phyloP scores from a whole-genome alignment of 2,113 vertebrate genomes.

The Willisornis vidua region DNA sequence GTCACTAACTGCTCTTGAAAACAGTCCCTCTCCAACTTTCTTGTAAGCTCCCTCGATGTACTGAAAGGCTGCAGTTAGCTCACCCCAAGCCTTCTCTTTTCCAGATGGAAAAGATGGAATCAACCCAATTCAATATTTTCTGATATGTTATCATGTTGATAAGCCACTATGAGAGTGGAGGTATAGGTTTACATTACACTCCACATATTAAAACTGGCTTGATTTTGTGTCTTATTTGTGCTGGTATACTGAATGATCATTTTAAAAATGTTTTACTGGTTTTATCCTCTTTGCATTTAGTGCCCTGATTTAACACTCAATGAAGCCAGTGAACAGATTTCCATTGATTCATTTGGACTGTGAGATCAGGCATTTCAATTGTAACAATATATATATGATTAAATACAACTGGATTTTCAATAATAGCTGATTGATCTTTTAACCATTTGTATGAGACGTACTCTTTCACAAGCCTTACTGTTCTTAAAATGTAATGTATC shows the following conservation, averaged over 20 bases:
- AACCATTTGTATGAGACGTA: background rate
- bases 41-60: background rate
- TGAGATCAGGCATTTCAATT: background rate
- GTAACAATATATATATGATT: background rate
- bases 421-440: background rate
- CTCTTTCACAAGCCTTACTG: background rate
- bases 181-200: background rate
- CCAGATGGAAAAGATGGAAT: background rate
- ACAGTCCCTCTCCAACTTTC: background rate
- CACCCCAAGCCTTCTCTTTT: background rate
- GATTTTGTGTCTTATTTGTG: background rate
- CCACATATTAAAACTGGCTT: background rate
- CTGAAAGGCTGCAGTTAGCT: background rate
- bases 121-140: background rate
- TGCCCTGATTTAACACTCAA: background rate
- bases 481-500: background rate
- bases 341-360: background rate
- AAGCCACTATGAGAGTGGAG: background rate
- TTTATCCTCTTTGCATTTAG: background rate
- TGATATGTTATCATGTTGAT: background rate
- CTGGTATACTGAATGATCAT: background rate
- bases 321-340: background rate
- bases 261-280: background rate
- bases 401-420: background rate
- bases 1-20: too few relatives aligned